Evolutionary conservation across 2,888 invertebrate genomes (phyloP), one percentile per base, ranked within the genome.

Genomic region (Acanthosepion esculentum): DNA sequence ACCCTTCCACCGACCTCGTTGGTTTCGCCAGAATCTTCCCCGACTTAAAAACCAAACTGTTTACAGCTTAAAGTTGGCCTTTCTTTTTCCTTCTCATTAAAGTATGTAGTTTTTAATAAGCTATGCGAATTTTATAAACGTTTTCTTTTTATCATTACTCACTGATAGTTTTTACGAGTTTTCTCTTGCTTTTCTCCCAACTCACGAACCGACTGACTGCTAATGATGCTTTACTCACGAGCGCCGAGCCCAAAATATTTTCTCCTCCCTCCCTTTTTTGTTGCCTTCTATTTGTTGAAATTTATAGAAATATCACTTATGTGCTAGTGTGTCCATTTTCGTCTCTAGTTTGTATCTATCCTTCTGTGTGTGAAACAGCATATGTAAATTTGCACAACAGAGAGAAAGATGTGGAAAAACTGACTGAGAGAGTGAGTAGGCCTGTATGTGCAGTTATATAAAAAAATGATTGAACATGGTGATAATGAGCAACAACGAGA

Each of bases 241-340:
- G 78, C 78, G n/a, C n/a, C 12, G 78, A 33, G 29, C n/a, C 59
- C n/a, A 33, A 78, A 78, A 78, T 78, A 78, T 78, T 78, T n/a
- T 33, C n/a, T n/a, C n/a, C 78, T 78, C 78, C 78, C 15, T 29
- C 8, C n/a, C 33, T 15, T 15, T 78, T 78, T 78, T n/a, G n/a
- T 78, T n/a, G 78, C n/a, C 33, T 78, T 78, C 78, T 78, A 78
- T n/a, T 78, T 78, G 78, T 78, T 78, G 78, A n/a, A 78, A 78
- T 78, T 78, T 78, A 78, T 18, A 33, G n/a, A 33, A 78, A 78
- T 78, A 78, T 78, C n/a, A 78, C n/a, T 33, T n/a, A 3, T 78
- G 78, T 78, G n/a, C 0, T 12, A n/a, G 78, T 12, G n/a, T 78
- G 4, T 78, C 15, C n/a, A 12, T 78, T 0, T 78, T n/a, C n/a